Conservation (phyloP, 30 jellyfish, hydroid and myxozoan species). For the Aurelia coerulea region DNA sequence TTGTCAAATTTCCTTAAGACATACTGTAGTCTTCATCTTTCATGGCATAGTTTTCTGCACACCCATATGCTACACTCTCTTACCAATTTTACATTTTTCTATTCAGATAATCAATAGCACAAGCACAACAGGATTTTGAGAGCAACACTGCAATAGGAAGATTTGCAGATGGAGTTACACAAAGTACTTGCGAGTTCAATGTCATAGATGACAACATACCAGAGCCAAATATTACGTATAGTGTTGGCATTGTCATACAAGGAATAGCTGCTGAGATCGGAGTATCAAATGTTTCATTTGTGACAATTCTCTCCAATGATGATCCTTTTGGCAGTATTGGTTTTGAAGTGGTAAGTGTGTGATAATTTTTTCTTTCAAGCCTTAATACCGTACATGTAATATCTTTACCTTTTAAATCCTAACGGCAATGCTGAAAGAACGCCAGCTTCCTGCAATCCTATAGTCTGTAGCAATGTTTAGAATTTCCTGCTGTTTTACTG, state of each 20-base stretch:
- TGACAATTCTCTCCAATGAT: constrained; percentile 87
- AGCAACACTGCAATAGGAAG: constrained; percentile 12
- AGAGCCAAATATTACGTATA: constrained; percentile 77
- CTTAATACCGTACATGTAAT: too few relatives aligned
- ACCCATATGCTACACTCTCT: too few relatives aligned
- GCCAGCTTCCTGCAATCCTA: too few relatives aligned
- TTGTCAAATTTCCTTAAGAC: too few relatives aligned
- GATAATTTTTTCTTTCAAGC: too few relatives aligned
- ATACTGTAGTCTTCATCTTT: too few relatives aligned
- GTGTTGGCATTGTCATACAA: constrained; percentile 39
- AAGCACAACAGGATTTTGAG: constrained; percentile 55
- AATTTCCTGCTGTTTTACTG: too few relatives aligned
- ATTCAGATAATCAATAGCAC: constrained; percentile 53
- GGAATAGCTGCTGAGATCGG: constrained; percentile 58
- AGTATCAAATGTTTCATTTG: constrained; percentile 35
- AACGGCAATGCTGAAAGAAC: too few relatives aligned
- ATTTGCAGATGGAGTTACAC: constrained; percentile 39
- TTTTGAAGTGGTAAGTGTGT: constrained; percentile 46
- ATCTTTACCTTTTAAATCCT: too few relatives aligned
- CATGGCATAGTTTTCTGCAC: too few relatives aligned
- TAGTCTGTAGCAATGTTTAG: too few relatives aligned
- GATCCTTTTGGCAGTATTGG: constrained; percentile 93
- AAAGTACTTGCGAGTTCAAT: constrained; percentile 62
- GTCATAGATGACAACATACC: constrained; percentile 84
- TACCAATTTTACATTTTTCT: too few relatives aligned